Conservation (phyloP, 1,140 invertebrate species). For the Cydia amplana region DNA sequence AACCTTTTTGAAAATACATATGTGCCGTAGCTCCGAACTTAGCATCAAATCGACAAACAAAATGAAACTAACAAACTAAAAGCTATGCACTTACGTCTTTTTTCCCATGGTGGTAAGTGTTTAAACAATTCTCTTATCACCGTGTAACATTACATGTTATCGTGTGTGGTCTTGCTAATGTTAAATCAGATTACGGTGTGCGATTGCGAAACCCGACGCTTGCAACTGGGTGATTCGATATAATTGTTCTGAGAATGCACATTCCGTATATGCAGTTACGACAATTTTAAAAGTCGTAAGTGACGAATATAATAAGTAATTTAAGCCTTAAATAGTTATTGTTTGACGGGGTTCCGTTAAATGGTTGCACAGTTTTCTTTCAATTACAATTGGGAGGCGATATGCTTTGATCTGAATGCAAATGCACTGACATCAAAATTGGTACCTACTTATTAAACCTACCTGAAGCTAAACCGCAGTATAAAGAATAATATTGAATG, state of each 20-base stretch:
- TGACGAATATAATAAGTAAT: neutral
- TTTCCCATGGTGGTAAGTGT: neutral
- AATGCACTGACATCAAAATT: too few species aligned
- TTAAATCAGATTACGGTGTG: neutral
- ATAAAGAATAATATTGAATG: too few species aligned
- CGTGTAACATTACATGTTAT: conserved; percentile 6
- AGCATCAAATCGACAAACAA: too few species aligned
- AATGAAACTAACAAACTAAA: neutral
- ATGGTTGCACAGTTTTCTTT: neutral
- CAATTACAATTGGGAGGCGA: neutral
- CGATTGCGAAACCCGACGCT: neutral
- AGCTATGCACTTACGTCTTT: neutral
- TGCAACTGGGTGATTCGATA: neutral
- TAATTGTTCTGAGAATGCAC: conserved; percentile 11
- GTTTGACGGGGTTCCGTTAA: neutral
- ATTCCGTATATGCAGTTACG: neutral
- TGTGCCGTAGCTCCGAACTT: too few species aligned
- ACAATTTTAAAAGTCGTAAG: neutral
- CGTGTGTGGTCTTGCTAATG: conserved; percentile 3
- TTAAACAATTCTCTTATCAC: conserved; percentile 6
- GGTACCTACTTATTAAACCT: too few species aligned
- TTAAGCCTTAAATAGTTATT: too few species aligned
- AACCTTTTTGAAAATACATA: too few species aligned
- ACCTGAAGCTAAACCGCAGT: too few species aligned
- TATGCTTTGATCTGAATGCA: too few species aligned